phyloP scores from a whole-genome alignment of 2,113 vertebrate species.

The Planiliza haematocheilus region DNA sequence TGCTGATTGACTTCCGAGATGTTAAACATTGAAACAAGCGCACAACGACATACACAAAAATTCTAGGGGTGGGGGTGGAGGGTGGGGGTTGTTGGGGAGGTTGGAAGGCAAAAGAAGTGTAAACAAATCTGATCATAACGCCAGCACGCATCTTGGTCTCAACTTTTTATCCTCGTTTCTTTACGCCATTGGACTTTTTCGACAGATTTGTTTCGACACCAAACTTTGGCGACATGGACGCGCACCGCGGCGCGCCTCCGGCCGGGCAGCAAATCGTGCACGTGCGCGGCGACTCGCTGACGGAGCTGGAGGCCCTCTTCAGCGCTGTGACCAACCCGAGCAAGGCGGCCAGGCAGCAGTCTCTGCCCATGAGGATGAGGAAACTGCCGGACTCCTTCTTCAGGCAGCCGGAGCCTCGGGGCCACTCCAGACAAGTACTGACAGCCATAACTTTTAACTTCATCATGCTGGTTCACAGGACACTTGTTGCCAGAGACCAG shows the following conservation, averaged over 20 bases:
- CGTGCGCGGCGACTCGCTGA: conserved; percentile 94
- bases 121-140: conserved; percentile 72
- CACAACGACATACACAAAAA: conserved; percentile 59
- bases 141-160: neutral
- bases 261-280: conserved; percentile 92
- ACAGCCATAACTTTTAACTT: neutral
- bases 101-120: conserved; percentile 53
- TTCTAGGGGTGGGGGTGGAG: conserved; percentile 46
- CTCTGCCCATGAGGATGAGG: conserved; percentile 92
- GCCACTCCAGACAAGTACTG: conserved; percentile 91
- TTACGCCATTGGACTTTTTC: conserved; percentile 45
- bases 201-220: conserved; percentile 67
- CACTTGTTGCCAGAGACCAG: neutral
- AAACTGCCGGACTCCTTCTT: conserved; percentile 96
- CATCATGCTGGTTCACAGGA: neutral
- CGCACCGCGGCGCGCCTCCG: conserved; percentile 84
- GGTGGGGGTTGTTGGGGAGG: conserved; percentile 9
- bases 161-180: conserved; percentile 3
- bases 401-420: conserved; percentile 90
- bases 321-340: conserved; percentile 95
- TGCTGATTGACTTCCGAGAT: conserved; percentile 43
- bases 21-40: conserved; percentile 44
- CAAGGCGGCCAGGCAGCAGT: conserved; percentile 86
- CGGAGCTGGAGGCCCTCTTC: conserved; percentile 93
- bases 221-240: conserved; percentile 79